Percentiles rank a stretch among this genome's conserved stretches.
These are phyloP conservation scores for Pseudocheirus occidentalis DNA, from an alignment of 2,797 vertebrate genomes.

Conservation along the genomic window DNA sequence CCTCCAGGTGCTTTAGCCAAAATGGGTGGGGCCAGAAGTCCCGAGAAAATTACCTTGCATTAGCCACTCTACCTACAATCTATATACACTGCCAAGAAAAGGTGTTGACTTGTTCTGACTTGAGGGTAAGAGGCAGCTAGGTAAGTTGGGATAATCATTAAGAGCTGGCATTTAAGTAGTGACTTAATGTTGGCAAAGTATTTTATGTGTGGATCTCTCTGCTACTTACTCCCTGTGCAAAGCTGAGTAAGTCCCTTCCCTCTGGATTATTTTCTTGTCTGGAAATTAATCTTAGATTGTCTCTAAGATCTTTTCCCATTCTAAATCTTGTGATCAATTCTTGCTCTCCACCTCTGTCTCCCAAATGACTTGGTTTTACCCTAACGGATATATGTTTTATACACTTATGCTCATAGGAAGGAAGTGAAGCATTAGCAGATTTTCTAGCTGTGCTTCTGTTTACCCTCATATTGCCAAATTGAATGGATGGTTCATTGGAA, in stretches of 20 bases:
- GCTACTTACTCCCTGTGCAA: not conserved
- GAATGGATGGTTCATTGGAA: not conserved
- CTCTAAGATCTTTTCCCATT: not conserved
- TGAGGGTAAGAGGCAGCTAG: not conserved
- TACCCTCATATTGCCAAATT: slow-evolving; percentile 28
- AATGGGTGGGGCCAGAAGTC: not conserved
- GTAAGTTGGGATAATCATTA: not conserved
- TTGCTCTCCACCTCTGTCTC: not conserved
- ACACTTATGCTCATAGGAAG: not conserved
- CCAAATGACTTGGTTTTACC: not conserved
- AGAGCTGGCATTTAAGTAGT: not conserved
- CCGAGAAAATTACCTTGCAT: not conserved
- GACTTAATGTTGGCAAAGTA: not conserved
- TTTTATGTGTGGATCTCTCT: not conserved
- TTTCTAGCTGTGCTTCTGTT: slow-evolving; percentile 12
- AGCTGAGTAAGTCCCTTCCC: not conserved
- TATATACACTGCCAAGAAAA: not conserved
- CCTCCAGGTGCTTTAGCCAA: not conserved
- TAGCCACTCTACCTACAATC: too few relatives aligned
- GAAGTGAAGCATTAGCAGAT: not conserved
- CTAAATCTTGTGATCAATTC: not conserved
- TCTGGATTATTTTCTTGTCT: not conserved
- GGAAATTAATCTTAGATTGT: not conserved
- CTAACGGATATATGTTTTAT: not conserved
- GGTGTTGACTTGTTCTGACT: not conserved